Base-by-base conservation (phyloP, 2,797 vertebrate genomes). In the Rhinichthys osculus region DNA sequence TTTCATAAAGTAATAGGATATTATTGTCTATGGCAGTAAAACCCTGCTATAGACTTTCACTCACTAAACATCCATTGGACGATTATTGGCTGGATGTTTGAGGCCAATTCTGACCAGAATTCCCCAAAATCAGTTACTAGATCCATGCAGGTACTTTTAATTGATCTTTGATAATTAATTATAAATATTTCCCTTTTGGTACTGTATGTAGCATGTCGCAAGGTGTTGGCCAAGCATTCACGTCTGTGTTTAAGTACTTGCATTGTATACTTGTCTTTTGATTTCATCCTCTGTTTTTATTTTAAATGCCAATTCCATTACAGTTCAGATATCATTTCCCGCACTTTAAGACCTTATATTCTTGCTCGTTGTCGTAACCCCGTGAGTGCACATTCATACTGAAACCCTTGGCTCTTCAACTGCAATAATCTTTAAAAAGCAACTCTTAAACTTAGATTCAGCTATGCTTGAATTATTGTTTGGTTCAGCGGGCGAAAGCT, bases 391-490 rank as follows among this genome's bases (percentile, higher is more conserved):
- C 11, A n/a, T 78, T 23, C 21, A 57, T 35, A 8, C 73, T 38
- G 50, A 57, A 77, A 59, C 21, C 21, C 23, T 27, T 42, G 54
- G 21, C 54, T 62, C 10, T 40, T 9, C 21, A 57, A 40, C 52
- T 40, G 35, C 13, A 17, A 23, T 78, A 59, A 78, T 78, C 35
- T 33, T 38, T 76, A 54, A 23, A 77, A 27, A 59, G 23, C n/a
- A 59, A 23, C 52, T 59, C 27, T 59, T 27, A 78, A 78, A 16
- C 54, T 78, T 78, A 27, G 35, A 59, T 78, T 59, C 50, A 13
- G 50, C 50, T 4, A 54, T 54, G 73, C 73, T 76, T 76, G 50
- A 54, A 54, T 77, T 77, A 57, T 77, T 33, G 5, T 57, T 77
- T n/a, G 33, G 30, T 52, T 52, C 30, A 57, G 19, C 33, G 13